Evolutionary conservation across 2,888 invertebrate species (phyloP).

Genomic region (Dusona sp.): DNA sequence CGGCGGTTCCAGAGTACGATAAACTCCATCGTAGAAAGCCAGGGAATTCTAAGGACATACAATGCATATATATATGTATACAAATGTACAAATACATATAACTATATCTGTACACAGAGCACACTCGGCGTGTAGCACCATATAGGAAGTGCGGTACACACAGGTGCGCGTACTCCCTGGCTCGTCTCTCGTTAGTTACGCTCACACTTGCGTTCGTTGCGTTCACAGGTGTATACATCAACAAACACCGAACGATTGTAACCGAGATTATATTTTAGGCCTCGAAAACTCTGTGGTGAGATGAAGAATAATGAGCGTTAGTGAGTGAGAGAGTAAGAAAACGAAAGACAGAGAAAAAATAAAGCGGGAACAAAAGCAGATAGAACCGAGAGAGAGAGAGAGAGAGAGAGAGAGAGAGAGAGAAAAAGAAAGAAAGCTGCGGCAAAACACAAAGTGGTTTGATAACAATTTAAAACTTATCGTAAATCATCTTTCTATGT

Average conservation of each 20-base stretch:
- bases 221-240: constrained; percentile 61
- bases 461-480: constrained; percentile 55
- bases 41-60: constrained; percentile 24
- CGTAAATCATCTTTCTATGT: constrained; percentile 30
- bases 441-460: constrained; percentile 23
- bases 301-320: not conserved
- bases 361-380: not conserved
- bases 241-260: constrained; percentile 50
- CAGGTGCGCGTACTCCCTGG: constrained; percentile 59
- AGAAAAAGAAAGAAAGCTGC: constrained; percentile 23
- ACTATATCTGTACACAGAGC: not conserved
- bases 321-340: constrained; percentile 24
- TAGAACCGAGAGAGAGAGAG: too few species aligned
- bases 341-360: constrained; percentile 10
- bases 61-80: constrained; percentile 6
- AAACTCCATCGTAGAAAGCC: constrained; percentile 54
- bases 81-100: constrained; percentile 4
- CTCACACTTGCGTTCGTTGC: constrained; percentile 58
- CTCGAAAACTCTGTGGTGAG: constrained; percentile 18
- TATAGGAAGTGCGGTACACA: constrained; percentile 55
- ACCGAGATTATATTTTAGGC: constrained; percentile 64
- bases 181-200: constrained; percentile 62
- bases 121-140: not conserved
- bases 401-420: too few species aligned
- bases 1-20: constrained; percentile 45